Percentiles rank a stretch among this genome's conserved stretches.
These are phyloP conservation scores for Frankliniella intonsa DNA, from an alignment of 2,888 invertebrate species.

Conservation along the genomic window DNA sequence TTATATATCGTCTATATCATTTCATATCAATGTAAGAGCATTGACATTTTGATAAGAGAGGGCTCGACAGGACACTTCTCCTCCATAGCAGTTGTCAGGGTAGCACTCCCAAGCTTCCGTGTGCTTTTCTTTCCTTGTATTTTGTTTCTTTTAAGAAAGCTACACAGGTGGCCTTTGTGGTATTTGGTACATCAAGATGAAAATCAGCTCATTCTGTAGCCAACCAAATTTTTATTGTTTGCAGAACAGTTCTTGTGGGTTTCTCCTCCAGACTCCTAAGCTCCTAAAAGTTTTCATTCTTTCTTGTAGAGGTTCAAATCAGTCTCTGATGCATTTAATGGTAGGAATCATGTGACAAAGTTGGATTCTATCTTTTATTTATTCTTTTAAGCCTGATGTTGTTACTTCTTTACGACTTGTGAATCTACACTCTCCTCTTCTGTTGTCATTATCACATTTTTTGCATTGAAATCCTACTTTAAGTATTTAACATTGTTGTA, in stretches of 20 bases:
- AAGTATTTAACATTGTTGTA: slow-evolving; percentile 14
- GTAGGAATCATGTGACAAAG: background rate
- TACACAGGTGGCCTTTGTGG: background rate
- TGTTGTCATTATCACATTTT: background rate
- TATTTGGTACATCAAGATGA: background rate
- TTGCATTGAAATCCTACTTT: background rate
- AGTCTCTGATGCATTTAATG: background rate
- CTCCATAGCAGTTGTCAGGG: background rate
- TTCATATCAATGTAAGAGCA: slow-evolving; percentile 7
- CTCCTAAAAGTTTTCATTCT: background rate
- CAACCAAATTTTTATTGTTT: background rate
- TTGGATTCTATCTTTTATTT: background rate
- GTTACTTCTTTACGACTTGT: background rate
- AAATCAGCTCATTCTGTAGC: no score
- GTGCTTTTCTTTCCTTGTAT: background rate
- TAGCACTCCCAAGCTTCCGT: background rate
- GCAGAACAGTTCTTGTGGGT: background rate
- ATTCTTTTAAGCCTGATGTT: background rate
- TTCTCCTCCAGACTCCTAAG: background rate
- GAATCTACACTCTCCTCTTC: background rate
- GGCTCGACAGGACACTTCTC: slow-evolving; percentile 3
- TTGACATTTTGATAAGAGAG: background rate
- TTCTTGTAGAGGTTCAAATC: no score
- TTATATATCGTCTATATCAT: slow-evolving; percentile 18
- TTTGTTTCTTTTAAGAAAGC: background rate